A percentile compares a stretch with the other conserved stretches of the same genome.
These are phyloP conservation scores for Tangara arthus DNA, from an alignment of 2,797 vertebrate species.

Conservation along the genomic window DNA sequence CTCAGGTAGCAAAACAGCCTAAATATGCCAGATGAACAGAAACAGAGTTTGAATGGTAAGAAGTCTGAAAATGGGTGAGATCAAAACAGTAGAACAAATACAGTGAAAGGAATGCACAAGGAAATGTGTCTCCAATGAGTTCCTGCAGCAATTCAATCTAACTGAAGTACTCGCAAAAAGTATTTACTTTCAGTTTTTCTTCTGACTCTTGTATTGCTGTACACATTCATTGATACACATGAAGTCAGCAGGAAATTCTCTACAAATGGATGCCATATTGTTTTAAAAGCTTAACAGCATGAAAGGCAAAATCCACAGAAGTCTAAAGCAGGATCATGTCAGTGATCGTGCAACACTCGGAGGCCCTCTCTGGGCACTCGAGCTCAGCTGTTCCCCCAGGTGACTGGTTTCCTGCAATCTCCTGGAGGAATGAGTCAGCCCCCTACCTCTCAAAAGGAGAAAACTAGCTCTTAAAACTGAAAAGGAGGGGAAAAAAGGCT, in stretches of 20 bases:
- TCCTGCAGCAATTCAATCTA: background rate
- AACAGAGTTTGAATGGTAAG: background rate
- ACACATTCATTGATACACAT: background rate
- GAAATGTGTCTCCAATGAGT: background rate
- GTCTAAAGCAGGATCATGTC: background rate
- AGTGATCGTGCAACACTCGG: background rate
- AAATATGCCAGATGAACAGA: slow-evolving; percentile 14
- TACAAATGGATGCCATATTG: background rate
- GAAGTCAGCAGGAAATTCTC: background rate
- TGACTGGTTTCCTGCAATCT: background rate
- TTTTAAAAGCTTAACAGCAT: background rate
- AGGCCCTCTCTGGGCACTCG: background rate
- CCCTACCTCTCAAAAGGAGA: background rate
- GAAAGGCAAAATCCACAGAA: background rate
- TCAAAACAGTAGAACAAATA: background rate
- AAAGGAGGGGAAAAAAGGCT: accelerated
- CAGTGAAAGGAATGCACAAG: background rate
- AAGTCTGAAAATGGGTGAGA: background rate
- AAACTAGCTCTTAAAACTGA: background rate
- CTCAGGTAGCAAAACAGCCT: background rate
- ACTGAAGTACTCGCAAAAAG: background rate
- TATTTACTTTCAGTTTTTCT: background rate
- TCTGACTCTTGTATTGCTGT: background rate
- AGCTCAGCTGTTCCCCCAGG: background rate
- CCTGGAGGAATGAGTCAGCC: background rate